phyloP scores from a whole-genome alignment of 2,113 vertebrate genomes.

The Perca flavescens region DNA sequence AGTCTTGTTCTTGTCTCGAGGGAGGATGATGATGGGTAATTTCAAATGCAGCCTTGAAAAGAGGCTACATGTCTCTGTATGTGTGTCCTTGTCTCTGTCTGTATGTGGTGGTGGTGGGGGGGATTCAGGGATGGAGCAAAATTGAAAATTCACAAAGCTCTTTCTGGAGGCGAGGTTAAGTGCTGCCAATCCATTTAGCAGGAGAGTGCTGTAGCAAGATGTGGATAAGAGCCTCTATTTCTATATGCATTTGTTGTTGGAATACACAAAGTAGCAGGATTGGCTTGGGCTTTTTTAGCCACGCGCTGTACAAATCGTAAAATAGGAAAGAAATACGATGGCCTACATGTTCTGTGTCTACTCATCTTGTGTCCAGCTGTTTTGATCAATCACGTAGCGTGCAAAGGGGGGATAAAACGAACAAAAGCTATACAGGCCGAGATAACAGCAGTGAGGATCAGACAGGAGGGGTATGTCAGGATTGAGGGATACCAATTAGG shows the following conservation, averaged over 20 bases:
- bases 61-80: slow-evolving; percentile 31
- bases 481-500: slow-evolving; percentile 74
- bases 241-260: slow-evolving; percentile 24
- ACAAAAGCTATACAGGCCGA: slow-evolving; percentile 30
- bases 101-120: slow-evolving; percentile 15
- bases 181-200: slow-evolving; percentile 78
- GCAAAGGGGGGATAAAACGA: background rate
- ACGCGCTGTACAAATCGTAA: slow-evolving; percentile 2
- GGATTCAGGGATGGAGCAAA: slow-evolving; percentile 49
- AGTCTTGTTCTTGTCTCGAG: slow-evolving; percentile 54
- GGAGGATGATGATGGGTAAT: slow-evolving; percentile 63
- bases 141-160: slow-evolving; percentile 76
- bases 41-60: slow-evolving; percentile 74
- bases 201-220: slow-evolving; percentile 52
- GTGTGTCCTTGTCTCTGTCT: slow-evolving; percentile 57
- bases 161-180: slow-evolving; percentile 72
- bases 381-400: slow-evolving; percentile 36
- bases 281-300: slow-evolving; percentile 10
- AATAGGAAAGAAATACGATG: background rate
- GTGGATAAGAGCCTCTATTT: slow-evolving; percentile 21
- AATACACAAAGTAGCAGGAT: slow-evolving; percentile 16
- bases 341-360: background rate
- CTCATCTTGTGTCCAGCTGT: slow-evolving; percentile 45
- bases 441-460: slow-evolving; percentile 43
- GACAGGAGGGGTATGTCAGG: slow-evolving; percentile 40